Percentiles rank a stretch among this genome's conserved stretches.
phyloP scores from a whole-genome alignment of 92 coral and sea anemone genomes.

The Isaurus tuberculatus region DNA sequence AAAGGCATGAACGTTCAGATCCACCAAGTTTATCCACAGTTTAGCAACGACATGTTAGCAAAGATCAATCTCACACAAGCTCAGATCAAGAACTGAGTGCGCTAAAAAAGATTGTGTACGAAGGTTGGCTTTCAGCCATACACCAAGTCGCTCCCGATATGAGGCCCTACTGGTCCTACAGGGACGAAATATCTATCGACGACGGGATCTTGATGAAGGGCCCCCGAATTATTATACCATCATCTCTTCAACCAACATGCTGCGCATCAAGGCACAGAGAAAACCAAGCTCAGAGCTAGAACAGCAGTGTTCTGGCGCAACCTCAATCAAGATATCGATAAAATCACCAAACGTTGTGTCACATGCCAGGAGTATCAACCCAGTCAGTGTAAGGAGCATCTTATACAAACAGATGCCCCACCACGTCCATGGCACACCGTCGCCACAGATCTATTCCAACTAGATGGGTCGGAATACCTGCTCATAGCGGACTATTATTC shows the following conservation, averaged over 20 bases:
- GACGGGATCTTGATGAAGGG: constrained; percentile 36
- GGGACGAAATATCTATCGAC: constrained; percentile 45
- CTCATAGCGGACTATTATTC: constrained; percentile 35
- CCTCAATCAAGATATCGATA: constrained; percentile 51
- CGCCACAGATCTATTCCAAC: constrained; percentile 33
- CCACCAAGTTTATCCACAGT: neutral
- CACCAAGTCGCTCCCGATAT: neutral
- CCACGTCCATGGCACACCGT: constrained; percentile 59
- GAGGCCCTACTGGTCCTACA: constrained; percentile 32
- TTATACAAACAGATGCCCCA: neutral
- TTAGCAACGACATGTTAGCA: neutral
- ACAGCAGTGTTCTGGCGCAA: constrained; percentile 61
- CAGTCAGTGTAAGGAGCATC: neutral
- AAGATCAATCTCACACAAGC: neutral
- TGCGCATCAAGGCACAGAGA: constrained; percentile 58
- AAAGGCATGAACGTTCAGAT: neutral
- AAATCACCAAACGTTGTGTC: constrained; percentile 21
- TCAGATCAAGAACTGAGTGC: neutral
- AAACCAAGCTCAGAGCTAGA: constrained; percentile 58
- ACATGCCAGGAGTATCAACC: constrained; percentile 49
- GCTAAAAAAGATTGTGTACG: neutral
- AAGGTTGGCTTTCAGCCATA: neutral
- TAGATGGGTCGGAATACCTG: neutral
- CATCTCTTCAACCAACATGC: constrained; percentile 40
- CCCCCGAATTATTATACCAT: constrained; percentile 25